A percentile compares a stretch with the other conserved stretches of the same genome.
Conservation (phyloP, 2,797 vertebrate genomes). For the Poeciliopsis paucimaculata region DNA sequence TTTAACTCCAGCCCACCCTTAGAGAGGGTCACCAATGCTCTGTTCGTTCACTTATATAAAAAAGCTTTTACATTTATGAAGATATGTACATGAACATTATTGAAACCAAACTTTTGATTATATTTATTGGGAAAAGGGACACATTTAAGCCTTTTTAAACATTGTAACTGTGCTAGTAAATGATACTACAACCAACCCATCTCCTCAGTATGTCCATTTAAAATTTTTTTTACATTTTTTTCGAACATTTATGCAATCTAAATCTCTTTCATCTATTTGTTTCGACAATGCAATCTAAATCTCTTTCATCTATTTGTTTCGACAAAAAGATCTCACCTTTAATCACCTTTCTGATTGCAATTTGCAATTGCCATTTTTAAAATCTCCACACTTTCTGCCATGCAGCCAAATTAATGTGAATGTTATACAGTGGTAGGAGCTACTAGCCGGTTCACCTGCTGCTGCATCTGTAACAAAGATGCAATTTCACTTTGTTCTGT, state of each 20-base stretch:
- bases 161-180: neutral
- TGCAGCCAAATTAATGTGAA: neutral
- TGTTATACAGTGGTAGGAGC: neutral
- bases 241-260: too few relatives aligned
- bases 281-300: neutral
- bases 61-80: neutral
- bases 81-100: neutral
- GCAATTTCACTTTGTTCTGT: neutral
- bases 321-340: neutral
- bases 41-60: conserved; percentile 15
- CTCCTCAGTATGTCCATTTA: neutral
- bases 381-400: neutral
- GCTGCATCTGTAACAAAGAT: neutral
- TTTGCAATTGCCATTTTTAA: neutral
- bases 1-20: too few relatives aligned
- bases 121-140: neutral
- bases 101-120: neutral
- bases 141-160: neutral
- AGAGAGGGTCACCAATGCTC: neutral
- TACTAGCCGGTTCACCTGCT: neutral
- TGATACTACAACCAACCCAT: neutral
- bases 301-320: neutral
- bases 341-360: neutral
- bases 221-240: too few relatives aligned
- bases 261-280: neutral